phyloP scores from a whole-genome alignment of 2,888 invertebrate genomes.

The Lacanobia oleracea region DNA sequence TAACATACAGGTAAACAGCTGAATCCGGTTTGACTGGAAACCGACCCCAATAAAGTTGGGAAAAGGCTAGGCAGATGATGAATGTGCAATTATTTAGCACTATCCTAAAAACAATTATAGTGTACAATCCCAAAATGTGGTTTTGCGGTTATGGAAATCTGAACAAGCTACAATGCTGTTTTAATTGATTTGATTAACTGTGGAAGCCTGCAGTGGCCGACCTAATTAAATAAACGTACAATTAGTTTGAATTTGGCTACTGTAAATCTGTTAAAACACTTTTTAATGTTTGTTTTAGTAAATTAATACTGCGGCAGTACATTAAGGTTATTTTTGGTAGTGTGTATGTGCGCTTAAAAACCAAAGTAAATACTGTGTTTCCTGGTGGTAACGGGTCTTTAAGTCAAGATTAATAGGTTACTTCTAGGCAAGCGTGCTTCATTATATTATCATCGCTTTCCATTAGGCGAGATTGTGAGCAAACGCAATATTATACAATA shows the following conservation, averaged over 20 bases:
- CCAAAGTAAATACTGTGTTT: background rate
- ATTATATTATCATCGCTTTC: too few relatives aligned
- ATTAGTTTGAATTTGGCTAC: slow-evolving; percentile 18
- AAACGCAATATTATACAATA: too few relatives aligned
- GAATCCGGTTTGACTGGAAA: too few relatives aligned
- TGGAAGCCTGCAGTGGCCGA: slow-evolving; percentile 2
- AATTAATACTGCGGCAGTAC: background rate
- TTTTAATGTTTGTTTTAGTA: background rate
- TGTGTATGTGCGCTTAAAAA: background rate
- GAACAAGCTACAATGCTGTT: slow-evolving; percentile 31
- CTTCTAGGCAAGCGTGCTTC: too few relatives aligned
- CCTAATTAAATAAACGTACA: slow-evolving; percentile 39
- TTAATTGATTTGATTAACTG: slow-evolving; percentile 28
- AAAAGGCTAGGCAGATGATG: too few relatives aligned
- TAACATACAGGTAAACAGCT: too few relatives aligned
- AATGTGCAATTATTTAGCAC: background rate
- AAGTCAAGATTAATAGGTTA: too few relatives aligned
- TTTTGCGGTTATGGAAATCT: slow-evolving; percentile 37
- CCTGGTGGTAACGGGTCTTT: too few relatives aligned
- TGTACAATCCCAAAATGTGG: slow-evolving; percentile 29
- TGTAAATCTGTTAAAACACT: slow-evolving; percentile 8
- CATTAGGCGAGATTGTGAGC: too few relatives aligned
- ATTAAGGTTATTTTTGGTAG: background rate
- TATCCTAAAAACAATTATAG: slow-evolving; percentile 34
- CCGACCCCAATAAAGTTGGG: too few relatives aligned